phyloP scores from a whole-genome alignment of 1,140 invertebrate species.

The Hylaeus anthracinus region DNA sequence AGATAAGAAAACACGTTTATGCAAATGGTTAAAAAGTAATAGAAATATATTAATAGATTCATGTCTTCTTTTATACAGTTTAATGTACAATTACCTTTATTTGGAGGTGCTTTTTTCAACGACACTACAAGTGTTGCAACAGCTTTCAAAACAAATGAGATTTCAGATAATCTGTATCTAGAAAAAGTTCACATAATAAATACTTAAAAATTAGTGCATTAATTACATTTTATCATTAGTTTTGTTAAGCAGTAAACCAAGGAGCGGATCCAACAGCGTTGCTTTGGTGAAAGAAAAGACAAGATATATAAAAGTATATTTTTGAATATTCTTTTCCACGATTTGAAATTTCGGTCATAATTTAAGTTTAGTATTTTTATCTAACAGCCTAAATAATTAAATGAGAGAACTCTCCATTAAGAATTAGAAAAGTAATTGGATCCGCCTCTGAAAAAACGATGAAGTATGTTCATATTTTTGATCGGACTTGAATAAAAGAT shows the following conservation, averaged over 20 bases:
- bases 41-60: background rate
- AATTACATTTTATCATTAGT: background rate
- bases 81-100: constrained; percentile 85
- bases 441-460: too few species aligned
- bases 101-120: constrained; percentile 93
- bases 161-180: constrained; percentile 96
- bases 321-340: too few species aligned
- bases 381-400: too few species aligned
- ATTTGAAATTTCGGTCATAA: too few species aligned
- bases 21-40: background rate
- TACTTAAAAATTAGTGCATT: constrained; percentile 54
- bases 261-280: too few species aligned
- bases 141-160: constrained; percentile 98
- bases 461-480: background rate
- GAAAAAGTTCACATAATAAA: constrained; percentile 73
- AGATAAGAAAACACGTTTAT: background rate
- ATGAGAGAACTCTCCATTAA: too few species aligned
- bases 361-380: too few species aligned
- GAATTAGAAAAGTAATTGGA: too few species aligned
- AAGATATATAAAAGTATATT: too few species aligned
- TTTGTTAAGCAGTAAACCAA: background rate
- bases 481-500: background rate
- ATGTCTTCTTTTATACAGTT: background rate
- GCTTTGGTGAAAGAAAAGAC: too few species aligned
- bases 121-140: constrained; percentile 95